Base-by-base conservation (phyloP, 2,888 invertebrate genomes). In the Cephonodes hylas region DNA sequence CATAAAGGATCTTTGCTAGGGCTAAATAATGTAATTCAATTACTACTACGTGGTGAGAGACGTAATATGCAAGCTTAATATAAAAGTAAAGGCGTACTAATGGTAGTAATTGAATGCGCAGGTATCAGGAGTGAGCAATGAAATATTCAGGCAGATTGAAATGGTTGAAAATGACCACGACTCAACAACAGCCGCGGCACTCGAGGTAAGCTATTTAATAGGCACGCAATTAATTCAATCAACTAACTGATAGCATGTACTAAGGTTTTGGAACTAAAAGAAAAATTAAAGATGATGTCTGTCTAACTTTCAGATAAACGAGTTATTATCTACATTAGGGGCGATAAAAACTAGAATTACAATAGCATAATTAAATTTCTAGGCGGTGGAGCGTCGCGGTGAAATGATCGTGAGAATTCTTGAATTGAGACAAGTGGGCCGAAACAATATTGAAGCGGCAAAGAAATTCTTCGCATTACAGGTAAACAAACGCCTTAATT, bases 141-240 rank as follows among this genome's bases (percentile, higher is more conserved):
- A 98, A 93, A 98, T 98, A 91, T 98, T 98, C 94, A 96, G 97
- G 81, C 98, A 98, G 95, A 97, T 98, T 95, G 98, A 98, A 94
- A 96, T 97, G 83, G 97, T 98, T 76, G 98, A 98, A 93, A 98
- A 98, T 92, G 98, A 98, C 91, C 97, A 97, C 92, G 97, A 98
- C 89, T 96, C 97, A 73, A 96, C 97, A 77, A 97, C 97, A 72
- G 97, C 98, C 70, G 97, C 97, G 76, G 97, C 97, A 72, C 94
- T 98, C 91, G 97, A 97, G 94, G 95, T 95, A 81, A 42, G 48
- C 18, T 10, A 27, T 56, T 20, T n/a, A 25, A 2, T 15, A 27
- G 38, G 13, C 13, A 15, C 4, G 8, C 4, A 25, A 2, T 1
- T 7, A 7, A n/a, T 23, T 48, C 7, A 2, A n/a, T n/a, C n/a